Evolutionary conservation across 1,140 invertebrate genomes (phyloP).

Genomic region (Nomia melanderi): DNA sequence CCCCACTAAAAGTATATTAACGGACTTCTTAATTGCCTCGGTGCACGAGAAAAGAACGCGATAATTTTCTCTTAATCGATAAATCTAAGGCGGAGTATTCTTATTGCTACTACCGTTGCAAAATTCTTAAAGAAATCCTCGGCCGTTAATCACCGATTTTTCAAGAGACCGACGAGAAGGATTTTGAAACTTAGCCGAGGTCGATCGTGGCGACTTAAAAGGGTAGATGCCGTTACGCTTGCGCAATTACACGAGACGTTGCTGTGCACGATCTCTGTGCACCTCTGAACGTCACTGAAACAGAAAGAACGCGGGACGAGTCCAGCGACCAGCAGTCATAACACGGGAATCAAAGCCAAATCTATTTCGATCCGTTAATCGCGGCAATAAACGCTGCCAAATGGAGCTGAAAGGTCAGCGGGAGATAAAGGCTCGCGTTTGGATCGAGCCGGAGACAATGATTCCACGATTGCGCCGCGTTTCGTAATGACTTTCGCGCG

Average conservation of each 20-base stretch:
- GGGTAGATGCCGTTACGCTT: neutral
- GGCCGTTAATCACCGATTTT: too few relatives aligned
- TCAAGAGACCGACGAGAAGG: too few relatives aligned
- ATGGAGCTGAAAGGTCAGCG: neutral
- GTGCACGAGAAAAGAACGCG: too few relatives aligned
- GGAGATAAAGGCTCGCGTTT: neutral
- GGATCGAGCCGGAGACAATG: neutral
- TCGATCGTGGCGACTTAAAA: too few relatives aligned
- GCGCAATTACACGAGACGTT: too few relatives aligned
- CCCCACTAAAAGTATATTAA: too few relatives aligned
- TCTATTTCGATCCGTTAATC: conserved; percentile 49
- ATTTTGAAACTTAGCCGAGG: too few relatives aligned
- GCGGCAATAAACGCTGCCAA: conserved; percentile 20
- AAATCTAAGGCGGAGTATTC: too few relatives aligned
- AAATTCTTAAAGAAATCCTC: too few relatives aligned
- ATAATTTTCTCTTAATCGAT: too few relatives aligned
- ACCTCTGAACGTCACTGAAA: neutral
- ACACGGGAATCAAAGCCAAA: conserved; percentile 35
- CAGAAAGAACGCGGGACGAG: conserved; percentile 15
- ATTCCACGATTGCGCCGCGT: conserved; percentile 3
- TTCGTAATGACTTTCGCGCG: conserved; percentile 1
- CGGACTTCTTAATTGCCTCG: too few relatives aligned
- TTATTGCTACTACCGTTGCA: too few relatives aligned
- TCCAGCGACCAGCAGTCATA: neutral
- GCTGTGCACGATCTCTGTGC: conserved; percentile 5